Conservation (phyloP, 2,888 invertebrate species). For the Phortica magna region DNA sequence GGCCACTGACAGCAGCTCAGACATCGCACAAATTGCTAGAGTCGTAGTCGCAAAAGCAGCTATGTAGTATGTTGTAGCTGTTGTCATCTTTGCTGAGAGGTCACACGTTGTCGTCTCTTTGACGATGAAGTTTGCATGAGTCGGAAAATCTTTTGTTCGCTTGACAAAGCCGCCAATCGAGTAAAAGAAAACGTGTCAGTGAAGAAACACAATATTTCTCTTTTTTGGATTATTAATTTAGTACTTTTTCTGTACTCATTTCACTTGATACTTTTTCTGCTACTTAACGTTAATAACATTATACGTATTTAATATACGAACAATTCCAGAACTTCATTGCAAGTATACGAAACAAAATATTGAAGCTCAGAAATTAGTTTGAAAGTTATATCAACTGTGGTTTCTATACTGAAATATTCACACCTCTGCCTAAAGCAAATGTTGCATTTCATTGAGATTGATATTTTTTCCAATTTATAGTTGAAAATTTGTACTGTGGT, state of each 20-base stretch:
- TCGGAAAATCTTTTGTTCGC: constrained; percentile 51
- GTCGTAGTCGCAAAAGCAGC: not conserved
- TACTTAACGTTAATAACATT: too few species aligned
- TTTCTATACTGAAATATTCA: too few species aligned
- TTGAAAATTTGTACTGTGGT: too few species aligned
- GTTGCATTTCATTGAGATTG: too few species aligned
- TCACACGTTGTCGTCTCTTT: not conserved
- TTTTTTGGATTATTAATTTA: constrained; percentile 9
- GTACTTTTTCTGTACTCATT: not conserved
- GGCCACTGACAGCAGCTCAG: constrained; percentile 43
- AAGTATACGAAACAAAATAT: too few species aligned
- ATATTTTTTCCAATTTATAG: too few species aligned
- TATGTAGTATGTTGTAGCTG: not conserved
- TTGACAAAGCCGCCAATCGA: not conserved
- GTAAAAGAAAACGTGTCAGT: too few species aligned
- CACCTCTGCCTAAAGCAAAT: too few species aligned
- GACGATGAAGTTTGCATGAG: constrained; percentile 46
- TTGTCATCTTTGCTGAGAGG: constrained; percentile 5
- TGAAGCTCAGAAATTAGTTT: too few species aligned
- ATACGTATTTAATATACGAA: not conserved
- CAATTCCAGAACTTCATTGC: not conserved
- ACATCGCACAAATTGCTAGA: constrained; percentile 51
- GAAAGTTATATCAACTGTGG: too few species aligned
- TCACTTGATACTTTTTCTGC: not conserved
- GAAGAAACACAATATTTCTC: too few species aligned